Evolutionary conservation across 2,113 vertebrate species (phyloP).

Genomic region (Proterorhinus semilunaris): DNA sequence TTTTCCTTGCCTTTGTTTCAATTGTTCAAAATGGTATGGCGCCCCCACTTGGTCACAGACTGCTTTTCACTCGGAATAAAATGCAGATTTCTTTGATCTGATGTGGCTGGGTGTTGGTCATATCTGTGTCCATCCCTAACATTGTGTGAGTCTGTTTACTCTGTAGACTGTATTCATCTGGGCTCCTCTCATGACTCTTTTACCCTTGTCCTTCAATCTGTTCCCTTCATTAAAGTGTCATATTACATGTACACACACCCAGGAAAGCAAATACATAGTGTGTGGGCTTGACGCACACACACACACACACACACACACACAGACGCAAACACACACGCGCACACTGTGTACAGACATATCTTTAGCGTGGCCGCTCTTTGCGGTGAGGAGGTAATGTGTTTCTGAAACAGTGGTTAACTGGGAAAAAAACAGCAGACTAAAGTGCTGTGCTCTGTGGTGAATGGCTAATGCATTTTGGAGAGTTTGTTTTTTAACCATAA

Average conservation of each 20-base stretch:
- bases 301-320: neutral
- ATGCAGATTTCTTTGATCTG: constrained; percentile 1
- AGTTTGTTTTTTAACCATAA: constrained; percentile 61
- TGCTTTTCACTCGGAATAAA: neutral
- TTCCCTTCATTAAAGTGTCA: constrained; percentile 68
- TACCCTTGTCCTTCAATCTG: constrained; percentile 32
- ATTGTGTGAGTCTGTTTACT: constrained; percentile 29
- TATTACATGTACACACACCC: constrained; percentile 40
- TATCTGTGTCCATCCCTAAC: constrained; percentile 32
- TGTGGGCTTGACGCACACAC: neutral
- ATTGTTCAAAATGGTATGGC: too few species aligned
- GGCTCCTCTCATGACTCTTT: constrained; percentile 33
- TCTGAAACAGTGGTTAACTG: constrained; percentile 68
- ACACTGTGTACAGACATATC: constrained; percentile 12
- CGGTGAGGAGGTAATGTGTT: constrained; percentile 59
- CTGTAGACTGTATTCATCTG: constrained; percentile 47
- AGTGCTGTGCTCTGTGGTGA: constrained; percentile 72
- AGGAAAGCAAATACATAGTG: constrained; percentile 2
- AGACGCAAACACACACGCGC: neutral
- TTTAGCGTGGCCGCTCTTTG: constrained; percentile 26
- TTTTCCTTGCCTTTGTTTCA: too few species aligned
- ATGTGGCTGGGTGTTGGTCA: constrained; percentile 35
- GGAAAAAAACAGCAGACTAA: constrained; percentile 51
- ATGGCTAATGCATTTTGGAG: constrained; percentile 70
- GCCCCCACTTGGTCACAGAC: too few species aligned